Percentiles rank a stretch among this genome's conserved stretches.
phyloP scores from a whole-genome alignment of 2,797 vertebrate genomes.

The Perodicticus potto region DNA sequence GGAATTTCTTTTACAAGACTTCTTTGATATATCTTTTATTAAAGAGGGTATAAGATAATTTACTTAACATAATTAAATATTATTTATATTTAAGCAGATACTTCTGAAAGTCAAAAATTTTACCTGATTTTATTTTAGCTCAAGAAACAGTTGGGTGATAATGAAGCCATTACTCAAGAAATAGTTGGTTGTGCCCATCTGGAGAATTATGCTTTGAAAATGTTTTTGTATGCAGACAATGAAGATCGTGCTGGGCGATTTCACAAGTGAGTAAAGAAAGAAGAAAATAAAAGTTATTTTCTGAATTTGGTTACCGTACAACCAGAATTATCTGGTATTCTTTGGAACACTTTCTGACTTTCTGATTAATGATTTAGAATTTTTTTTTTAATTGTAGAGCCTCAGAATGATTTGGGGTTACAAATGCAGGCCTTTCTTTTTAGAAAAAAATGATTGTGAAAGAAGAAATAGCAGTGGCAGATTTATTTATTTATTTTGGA shows the following conservation, averaged over 20 bases:
- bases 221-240: constrained; percentile 98
- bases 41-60: constrained; percentile 60
- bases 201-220: constrained; percentile 98
- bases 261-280: constrained; percentile 94
- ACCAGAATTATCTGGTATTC: background rate
- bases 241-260: constrained; percentile 95
- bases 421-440: background rate
- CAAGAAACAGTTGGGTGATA: constrained; percentile 96
- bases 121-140: constrained; percentile 90
- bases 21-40: background rate
- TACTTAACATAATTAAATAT: constrained; percentile 30
- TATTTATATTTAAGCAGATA: constrained; percentile 28
- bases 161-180: constrained; percentile 97
- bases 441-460: constrained; percentile 32
- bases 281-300: constrained; percentile 15
- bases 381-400: background rate
- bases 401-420: constrained; percentile 27
- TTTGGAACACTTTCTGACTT: background rate
- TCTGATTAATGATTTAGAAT: background rate
- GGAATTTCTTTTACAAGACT: background rate
- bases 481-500: background rate
- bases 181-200: constrained; percentile 97
- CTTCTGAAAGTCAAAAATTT: constrained; percentile 23
- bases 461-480: background rate
- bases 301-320: background rate